Evolutionary conservation across 2,888 invertebrate genomes (phyloP).

Genomic region (Plutella xylostella): DNA sequence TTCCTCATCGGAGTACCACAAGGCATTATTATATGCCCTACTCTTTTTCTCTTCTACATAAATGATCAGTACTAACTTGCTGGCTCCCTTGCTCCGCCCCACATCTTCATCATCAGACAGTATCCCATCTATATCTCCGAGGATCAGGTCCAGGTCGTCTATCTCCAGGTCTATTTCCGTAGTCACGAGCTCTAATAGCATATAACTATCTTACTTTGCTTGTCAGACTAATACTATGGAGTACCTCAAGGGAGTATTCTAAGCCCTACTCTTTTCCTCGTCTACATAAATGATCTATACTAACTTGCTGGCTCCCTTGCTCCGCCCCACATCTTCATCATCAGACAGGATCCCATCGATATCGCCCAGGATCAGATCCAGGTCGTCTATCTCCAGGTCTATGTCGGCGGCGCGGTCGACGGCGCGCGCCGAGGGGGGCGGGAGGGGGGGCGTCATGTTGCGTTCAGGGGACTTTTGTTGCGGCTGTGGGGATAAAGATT

Average conservation of each 20-base stretch:
- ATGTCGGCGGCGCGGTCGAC: constrained; percentile 3
- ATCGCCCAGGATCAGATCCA: constrained; percentile 53
- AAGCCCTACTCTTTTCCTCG: neutral
- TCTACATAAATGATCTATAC: too few relatives aligned
- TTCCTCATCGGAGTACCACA: too few relatives aligned
- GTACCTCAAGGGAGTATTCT: neutral
- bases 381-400: constrained; percentile 46
- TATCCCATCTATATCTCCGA: constrained; percentile 57
- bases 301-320: too few relatives aligned
- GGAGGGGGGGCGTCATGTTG: constrained; percentile 32
- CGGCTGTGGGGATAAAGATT: neutral
- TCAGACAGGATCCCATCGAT: constrained; percentile 54
- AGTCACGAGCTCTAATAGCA: too few relatives aligned
- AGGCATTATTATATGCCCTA: neutral
- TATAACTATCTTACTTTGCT: too few relatives aligned
- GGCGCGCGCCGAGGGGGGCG: constrained; percentile 20
- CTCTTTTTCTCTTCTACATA: too few relatives aligned
- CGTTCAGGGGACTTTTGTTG: constrained; percentile 20
- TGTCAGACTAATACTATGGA: too few relatives aligned
- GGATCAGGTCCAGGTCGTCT: constrained; percentile 52
- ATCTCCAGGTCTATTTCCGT: constrained; percentile 29
- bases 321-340: constrained; percentile 50
- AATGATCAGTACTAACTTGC: too few relatives aligned
- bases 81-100: too few relatives aligned
- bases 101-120: constrained; percentile 42